These are phyloP conservation scores for Cremastinae sp. DNA, from an alignment of 2,888 invertebrate genomes.

Conservation along the genomic window DNA sequence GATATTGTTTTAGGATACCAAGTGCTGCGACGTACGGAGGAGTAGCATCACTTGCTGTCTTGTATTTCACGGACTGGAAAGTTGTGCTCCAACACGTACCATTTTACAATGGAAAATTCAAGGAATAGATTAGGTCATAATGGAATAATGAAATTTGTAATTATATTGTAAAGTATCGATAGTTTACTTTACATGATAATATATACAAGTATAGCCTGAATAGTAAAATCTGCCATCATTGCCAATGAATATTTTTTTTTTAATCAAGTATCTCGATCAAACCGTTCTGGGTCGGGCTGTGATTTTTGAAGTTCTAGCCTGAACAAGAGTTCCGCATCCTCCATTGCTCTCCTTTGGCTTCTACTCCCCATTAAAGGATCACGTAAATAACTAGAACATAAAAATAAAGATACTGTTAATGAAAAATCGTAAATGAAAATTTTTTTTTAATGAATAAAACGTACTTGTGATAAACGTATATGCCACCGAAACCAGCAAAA, in stretches of 20 bases:
- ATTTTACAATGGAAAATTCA: conserved; percentile 88
- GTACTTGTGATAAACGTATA: no score
- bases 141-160: conserved; percentile 17
- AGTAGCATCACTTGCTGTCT: conserved; percentile 83
- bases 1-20: conserved; percentile 80
- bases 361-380: no score
- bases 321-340: no score
- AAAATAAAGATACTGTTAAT: not conserved
- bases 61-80: conserved; percentile 92
- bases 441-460: no score
- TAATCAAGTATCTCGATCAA: no score
- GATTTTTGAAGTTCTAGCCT: no score
- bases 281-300: no score
- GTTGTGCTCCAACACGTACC: conserved; percentile 87
- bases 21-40: conserved; percentile 85
- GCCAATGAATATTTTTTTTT: no score
- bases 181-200: conserved; percentile 19
- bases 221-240: not conserved
- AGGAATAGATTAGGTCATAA: conserved; percentile 66
- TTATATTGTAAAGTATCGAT: conserved; percentile 30
- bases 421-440: not conserved
- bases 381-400: no score
- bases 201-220: conserved; percentile 10
- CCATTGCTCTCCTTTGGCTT: no score
- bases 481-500: no score